Conservation (phyloP, 2,888 invertebrate species). For the Buathra laborator region DNA sequence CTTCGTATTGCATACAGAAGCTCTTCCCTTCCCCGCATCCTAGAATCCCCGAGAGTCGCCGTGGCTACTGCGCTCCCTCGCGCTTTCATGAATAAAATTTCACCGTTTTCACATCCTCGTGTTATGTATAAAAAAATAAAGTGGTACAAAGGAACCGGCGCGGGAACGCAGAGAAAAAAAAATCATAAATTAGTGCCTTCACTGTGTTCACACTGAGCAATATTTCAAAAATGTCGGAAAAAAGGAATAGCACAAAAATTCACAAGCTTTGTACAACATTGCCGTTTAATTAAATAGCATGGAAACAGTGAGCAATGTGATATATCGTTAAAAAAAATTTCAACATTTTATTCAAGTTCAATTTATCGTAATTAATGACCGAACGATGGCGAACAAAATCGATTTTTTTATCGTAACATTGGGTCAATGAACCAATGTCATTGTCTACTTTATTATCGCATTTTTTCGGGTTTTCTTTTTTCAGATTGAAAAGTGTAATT, state of each 20-base stretch:
- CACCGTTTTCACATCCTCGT: constrained; percentile 75
- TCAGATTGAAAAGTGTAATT: too few species aligned
- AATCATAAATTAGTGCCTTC: constrained; percentile 8
- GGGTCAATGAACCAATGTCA: too few species aligned
- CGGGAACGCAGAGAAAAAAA: not conserved
- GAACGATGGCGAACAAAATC: too few species aligned
- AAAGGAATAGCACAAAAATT: not conserved
- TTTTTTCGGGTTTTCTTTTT: too few species aligned
- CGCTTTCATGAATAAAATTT: constrained; percentile 77
- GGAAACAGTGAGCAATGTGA: not conserved
- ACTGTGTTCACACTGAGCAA: not conserved
- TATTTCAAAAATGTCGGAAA: not conserved
- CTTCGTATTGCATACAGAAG: not conserved
- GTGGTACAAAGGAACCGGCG: not conserved
- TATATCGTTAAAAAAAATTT: not conserved
- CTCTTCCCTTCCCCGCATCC: not conserved
- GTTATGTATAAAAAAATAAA: constrained; percentile 70
- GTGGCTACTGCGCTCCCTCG: constrained; percentile 35
- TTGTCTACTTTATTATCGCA: too few species aligned
- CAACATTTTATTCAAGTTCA: not conserved
- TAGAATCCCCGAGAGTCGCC: constrained; percentile 38
- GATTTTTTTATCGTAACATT: too few species aligned
- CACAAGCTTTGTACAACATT: not conserved
- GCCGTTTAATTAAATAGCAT: not conserved
- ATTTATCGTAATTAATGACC: not conserved